These are phyloP conservation scores for Drepanosiphum platanoidis DNA, from an alignment of 2,888 invertebrate genomes.

Conservation along the genomic window DNA sequence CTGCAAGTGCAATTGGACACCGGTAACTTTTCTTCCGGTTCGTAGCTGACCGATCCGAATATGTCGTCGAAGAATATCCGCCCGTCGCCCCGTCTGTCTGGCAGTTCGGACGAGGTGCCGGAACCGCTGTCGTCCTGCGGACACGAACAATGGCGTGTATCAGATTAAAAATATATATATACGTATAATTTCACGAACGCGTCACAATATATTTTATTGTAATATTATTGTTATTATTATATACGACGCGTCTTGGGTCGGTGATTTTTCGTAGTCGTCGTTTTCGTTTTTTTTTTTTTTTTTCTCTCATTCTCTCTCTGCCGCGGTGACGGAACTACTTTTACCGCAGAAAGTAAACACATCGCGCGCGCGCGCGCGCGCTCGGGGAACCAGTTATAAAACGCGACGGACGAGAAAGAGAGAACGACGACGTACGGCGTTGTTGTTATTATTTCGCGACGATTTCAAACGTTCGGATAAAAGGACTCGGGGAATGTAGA, in stretches of 20 bases:
- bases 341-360: constrained; percentile 38
- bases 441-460: not conserved
- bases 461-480: not conserved
- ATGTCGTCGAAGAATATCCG: constrained; percentile 65
- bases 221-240: not conserved
- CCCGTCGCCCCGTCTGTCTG: constrained; percentile 30
- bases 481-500: not conserved
- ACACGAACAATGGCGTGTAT: not conserved
- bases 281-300: constrained; percentile 11
- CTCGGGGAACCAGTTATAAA: constrained; percentile 36
- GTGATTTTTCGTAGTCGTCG: not conserved
- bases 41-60: constrained; percentile 65
- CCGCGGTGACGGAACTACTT: constrained; percentile 3
- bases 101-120: not conserved
- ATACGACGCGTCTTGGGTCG: not conserved
- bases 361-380: not conserved
- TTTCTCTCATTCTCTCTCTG: not conserved
- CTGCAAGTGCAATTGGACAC: constrained; percentile 65
- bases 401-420: not conserved
- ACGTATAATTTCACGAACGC: too few species aligned
- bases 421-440: constrained; percentile 1
- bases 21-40: constrained; percentile 65
- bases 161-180: not conserved
- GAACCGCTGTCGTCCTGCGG: constrained; percentile 7
- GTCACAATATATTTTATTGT: not conserved